phyloP scores from a whole-genome alignment of 2,113 vertebrate species.

The Condylura cristata region DNA sequence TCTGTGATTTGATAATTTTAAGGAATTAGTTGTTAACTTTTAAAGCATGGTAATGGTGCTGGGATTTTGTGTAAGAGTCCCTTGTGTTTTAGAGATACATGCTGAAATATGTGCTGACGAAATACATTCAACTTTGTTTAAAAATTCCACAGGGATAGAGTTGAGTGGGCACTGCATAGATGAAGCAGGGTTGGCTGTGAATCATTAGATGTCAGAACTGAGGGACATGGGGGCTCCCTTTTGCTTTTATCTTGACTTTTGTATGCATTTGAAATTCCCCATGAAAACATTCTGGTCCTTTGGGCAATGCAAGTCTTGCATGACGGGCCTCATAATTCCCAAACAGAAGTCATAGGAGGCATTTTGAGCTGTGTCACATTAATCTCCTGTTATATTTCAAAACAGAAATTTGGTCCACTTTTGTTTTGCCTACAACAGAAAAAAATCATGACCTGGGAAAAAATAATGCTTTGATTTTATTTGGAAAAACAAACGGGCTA shows the following conservation, averaged over 20 bases:
- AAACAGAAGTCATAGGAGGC: neutral
- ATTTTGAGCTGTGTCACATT: neutral
- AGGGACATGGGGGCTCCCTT: neutral
- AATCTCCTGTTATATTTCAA: slow-evolving; percentile 46
- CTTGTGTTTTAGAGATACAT: neutral
- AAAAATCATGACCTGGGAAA: slow-evolving; percentile 40
- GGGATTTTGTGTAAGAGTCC: neutral
- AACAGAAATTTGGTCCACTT: slow-evolving; percentile 26
- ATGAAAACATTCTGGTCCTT: neutral
- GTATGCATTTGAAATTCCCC: neutral
- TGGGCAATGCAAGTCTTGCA: neutral
- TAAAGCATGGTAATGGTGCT: neutral
- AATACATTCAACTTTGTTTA: neutral
- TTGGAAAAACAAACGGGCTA: slow-evolving; percentile 44
- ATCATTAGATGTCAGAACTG: neutral
- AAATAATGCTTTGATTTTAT: slow-evolving; percentile 25
- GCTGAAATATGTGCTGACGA: neutral
- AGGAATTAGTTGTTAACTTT: neutral
- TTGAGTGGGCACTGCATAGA: neutral
- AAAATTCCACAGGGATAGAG: neutral
- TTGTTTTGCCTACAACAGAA: slow-evolving; percentile 46
- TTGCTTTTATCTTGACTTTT: neutral
- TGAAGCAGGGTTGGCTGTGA: neutral
- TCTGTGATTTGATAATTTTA: neutral
- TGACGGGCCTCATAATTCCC: neutral